Evolutionary conservation across 2,113 vertebrate species (phyloP).

Genomic region (Nothocercus nigrocapillus): DNA sequence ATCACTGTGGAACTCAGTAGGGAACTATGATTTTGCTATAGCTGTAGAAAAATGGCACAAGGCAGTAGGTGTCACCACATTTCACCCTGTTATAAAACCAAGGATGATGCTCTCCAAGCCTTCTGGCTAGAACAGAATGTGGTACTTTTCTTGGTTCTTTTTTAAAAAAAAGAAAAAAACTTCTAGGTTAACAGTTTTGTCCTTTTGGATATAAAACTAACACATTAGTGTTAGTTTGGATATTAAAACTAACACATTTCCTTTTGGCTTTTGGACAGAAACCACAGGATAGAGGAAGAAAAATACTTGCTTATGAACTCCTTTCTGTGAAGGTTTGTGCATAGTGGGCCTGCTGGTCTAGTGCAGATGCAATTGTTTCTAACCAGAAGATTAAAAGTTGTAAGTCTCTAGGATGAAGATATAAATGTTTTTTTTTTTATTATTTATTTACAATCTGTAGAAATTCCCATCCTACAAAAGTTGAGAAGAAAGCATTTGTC

Average conservation of each 20-base stretch:
- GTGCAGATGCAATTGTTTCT: background rate
- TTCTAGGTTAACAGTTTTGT: background rate
- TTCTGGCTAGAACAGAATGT: background rate
- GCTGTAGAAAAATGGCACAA: background rate
- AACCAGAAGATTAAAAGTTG: background rate
- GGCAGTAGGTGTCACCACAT: rapidly evolving
- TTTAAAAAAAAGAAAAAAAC: background rate
- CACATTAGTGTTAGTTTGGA: background rate
- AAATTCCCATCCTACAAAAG: background rate
- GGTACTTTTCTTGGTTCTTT: background rate
- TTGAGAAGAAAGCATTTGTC: background rate
- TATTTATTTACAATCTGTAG: background rate
- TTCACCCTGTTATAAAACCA: background rate
- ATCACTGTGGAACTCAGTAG: background rate
- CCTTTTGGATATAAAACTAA: background rate
- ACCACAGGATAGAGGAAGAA: background rate
- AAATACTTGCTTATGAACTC: background rate
- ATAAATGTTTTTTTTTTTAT: background rate
- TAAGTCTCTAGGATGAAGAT: background rate
- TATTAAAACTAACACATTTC: background rate
- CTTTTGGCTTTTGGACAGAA: background rate
- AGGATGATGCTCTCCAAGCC: background rate
- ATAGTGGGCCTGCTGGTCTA: background rate
- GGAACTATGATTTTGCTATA: background rate
- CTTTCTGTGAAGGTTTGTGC: rapidly evolving